Base-by-base conservation (phyloP, 2,888 invertebrate species). In the Lordiphosa andalusiaca region DNA sequence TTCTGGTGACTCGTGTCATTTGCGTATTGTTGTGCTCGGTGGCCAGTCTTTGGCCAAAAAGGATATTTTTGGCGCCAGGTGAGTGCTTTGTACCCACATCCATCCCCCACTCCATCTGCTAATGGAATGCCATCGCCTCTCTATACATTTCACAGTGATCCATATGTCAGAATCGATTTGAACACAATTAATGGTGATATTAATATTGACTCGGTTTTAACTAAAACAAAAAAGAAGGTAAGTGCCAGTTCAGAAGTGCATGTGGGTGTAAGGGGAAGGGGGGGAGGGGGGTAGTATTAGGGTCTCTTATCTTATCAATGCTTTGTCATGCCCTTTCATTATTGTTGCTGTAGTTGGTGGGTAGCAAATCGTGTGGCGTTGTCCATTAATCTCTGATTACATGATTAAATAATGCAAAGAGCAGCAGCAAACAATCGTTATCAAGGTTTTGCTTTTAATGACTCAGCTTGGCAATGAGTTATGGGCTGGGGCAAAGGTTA, bases 1-100 rank as follows among this genome's bases (percentile, higher is more conserved):
- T 90, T 94, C 95, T 89, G 78, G 85, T 42, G 93, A 93, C 74
- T 94, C 94, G 87, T 94, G 93, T 90, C 93, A 95, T 89, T 91
- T 98, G 88, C 93, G 96, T 84, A 92, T 98, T 88, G 94, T 93
- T 90, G 94, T 98, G 66, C 91, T 96, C 72, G 94, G 95, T 76
- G 98, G 97, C 33, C 94, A 95, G 90, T 95, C 96, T 81, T 91
- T 99, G 86, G 98, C 98, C 55, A 98, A 98, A 90, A 99, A 99
- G 90, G 99, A 99, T 90, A 98, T 99, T 86, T 99, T 99, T 91
- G 99, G 99, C 85, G 98, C 98, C 84, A 98, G 96, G 96, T 96
- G 90, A 71, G 70, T 55, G 25, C 25, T 25, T 4, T 6, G 35
- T 12, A 49, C 9, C 6, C 36, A 25, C 6, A 25, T 25, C 6